A percentile compares a stretch with the other conserved stretches of the same genome.
These are phyloP conservation scores for Macrophya alboannulata DNA, from an alignment of 2,888 invertebrate genomes.

Conservation along the genomic window DNA sequence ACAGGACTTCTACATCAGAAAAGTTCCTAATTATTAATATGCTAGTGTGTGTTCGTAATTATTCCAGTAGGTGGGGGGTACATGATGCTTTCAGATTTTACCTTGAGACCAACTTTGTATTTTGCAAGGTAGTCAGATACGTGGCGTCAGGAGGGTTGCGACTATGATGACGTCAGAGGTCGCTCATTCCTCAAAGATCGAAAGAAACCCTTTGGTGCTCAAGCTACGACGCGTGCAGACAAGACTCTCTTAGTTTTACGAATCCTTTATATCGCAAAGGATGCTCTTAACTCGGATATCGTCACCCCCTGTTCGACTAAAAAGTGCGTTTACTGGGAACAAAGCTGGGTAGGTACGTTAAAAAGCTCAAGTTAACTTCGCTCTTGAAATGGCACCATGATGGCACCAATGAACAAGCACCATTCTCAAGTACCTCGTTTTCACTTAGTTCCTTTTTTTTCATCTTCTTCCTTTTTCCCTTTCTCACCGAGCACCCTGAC, in stretches of 20 bases:
- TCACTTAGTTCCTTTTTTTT: neutral
- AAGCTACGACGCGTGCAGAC: constrained; percentile 26
- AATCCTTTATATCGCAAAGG: constrained; percentile 16
- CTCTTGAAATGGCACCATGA: neutral
- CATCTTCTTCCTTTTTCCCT: neutral
- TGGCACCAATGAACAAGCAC: constrained; percentile 25
- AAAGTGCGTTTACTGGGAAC: constrained; percentile 5
- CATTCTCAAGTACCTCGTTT: constrained; percentile 33
- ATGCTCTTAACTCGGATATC: constrained; percentile 38
- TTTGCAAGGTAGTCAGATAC: neutral
- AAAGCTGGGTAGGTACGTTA: constrained; percentile 24
- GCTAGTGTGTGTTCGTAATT: neutral
- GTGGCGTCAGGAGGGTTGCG: neutral
- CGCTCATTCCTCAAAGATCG: neutral
- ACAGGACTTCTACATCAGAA: neutral
- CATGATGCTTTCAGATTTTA: neutral
- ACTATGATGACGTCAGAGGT: neutral
- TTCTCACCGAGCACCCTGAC: neutral
- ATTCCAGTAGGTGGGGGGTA: neutral
- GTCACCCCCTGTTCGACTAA: neutral
- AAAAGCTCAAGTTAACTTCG: constrained; percentile 32
- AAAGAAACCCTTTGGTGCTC: constrained; percentile 26
- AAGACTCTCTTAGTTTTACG: constrained; percentile 5
- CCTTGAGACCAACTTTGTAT: neutral
- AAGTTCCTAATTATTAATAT: neutral